A percentile compares a stretch with the other conserved stretches of the same genome.
These are phyloP conservation scores for Cirrhinus molitorella DNA, from an alignment of 2,797 vertebrate genomes.

Conservation along the genomic window DNA sequence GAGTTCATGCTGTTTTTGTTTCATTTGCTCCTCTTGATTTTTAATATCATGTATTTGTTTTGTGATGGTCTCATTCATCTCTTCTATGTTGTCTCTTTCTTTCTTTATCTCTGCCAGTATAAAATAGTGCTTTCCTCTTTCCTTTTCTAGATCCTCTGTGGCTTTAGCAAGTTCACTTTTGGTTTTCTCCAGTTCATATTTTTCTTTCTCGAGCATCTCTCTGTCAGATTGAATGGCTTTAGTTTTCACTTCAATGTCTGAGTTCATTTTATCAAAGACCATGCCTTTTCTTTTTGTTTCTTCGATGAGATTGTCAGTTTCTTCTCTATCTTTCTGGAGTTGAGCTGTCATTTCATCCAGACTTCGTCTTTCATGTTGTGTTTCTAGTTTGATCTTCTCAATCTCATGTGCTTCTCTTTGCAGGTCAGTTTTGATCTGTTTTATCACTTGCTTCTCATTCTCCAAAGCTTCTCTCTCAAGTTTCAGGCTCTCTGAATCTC, in stretches of 20 bases:
- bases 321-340: conserved; percentile 5
- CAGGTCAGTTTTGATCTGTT: conserved; percentile 26
- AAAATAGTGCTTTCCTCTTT: not conserved
- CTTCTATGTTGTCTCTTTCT: not conserved
- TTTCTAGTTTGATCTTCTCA: conserved; percentile 3
- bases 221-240: not conserved
- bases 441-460: not conserved
- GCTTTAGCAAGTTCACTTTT: not conserved
- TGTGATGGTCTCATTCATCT: conserved; percentile 13
- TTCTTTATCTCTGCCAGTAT: not conserved
- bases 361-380: not conserved
- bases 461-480: not conserved
- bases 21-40: conserved; percentile 15
- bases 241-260: not conserved
- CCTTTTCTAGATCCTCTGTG: not conserved
- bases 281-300: not conserved
- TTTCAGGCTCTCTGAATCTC: not conserved
- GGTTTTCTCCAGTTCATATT: not conserved
- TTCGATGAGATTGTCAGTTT: not conserved
- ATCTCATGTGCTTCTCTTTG: not conserved
- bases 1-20: not conserved
- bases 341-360: conserved; percentile 3
- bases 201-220: not conserved
- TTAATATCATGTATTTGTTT: not conserved
- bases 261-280: not conserved